A percentile compares a stretch with the other conserved stretches of the same genome.
Evolutionary conservation across 2,888 invertebrate species (phyloP).

Genomic region (Cheilosia scutellata): DNA sequence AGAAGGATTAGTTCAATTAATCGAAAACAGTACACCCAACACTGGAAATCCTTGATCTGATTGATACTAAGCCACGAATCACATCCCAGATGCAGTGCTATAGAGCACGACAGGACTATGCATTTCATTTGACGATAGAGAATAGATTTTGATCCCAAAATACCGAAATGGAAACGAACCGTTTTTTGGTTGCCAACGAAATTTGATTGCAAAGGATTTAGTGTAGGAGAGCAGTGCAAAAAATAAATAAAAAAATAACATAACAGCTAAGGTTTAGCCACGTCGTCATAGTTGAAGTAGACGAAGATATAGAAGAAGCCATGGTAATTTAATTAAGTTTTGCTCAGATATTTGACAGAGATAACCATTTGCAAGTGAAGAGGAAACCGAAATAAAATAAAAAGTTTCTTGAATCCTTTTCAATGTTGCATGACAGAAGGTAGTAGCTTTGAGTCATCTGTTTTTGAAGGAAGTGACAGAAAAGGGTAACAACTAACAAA

Average conservation of each 20-base stretch:
- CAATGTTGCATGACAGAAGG: constrained; percentile 9
- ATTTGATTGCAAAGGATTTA: constrained; percentile 11
- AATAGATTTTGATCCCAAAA: background rate
- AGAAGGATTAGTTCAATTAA: constrained; percentile 59
- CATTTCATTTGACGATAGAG: constrained; percentile 6
- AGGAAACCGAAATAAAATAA: background rate
- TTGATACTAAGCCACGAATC: constrained; percentile 44
- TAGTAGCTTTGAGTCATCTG: background rate
- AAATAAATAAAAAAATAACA: background rate
- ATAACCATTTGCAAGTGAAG: background rate
- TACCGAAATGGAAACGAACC: constrained; percentile 3
- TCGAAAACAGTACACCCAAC: constrained; percentile 47
- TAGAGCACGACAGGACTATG: background rate
- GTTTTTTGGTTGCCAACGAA: constrained; percentile 14
- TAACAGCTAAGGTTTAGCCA: constrained; percentile 8
- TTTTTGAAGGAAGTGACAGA: background rate
- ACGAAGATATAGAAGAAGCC: constrained; percentile 2
- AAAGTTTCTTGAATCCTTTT: background rate
- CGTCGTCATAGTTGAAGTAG: background rate
- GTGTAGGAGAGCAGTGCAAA: background rate
- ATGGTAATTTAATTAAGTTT: constrained; percentile 47
- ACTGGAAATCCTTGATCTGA: constrained; percentile 25
- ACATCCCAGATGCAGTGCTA: background rate
- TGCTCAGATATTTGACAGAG: background rate
- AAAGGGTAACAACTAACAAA: background rate